phyloP scores from a whole-genome alignment of 2,113 vertebrate species.

The Pachypanchax playfairii region DNA sequence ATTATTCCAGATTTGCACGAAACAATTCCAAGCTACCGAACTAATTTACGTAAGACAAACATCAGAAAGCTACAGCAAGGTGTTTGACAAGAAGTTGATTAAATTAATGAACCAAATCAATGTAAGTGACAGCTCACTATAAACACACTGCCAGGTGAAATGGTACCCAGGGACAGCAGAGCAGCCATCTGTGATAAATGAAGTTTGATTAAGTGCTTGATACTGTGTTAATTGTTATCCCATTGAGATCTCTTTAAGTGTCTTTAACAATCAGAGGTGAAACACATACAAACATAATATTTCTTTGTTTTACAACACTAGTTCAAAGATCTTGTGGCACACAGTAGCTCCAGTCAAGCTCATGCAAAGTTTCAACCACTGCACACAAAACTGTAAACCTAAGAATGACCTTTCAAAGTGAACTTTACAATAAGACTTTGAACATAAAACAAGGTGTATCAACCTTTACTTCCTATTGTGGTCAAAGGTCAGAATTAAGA shows the following conservation, averaged over 20 bases:
- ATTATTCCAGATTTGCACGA: background rate
- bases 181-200: constrained; percentile 57
- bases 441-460: constrained; percentile 46
- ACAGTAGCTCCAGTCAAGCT: constrained; percentile 1
- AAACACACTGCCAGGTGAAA: constrained; percentile 45
- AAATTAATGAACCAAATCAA: constrained; percentile 32
- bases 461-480: constrained; percentile 44
- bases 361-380: constrained; percentile 6
- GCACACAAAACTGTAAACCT: constrained; percentile 22
- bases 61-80: constrained; percentile 7
- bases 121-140: constrained; percentile 42
- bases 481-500: constrained; percentile 43
- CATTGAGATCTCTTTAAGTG: constrained; percentile 61
- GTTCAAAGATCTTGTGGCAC: constrained; percentile 17
- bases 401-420: constrained; percentile 17
- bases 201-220: constrained; percentile 52
- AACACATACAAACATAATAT: constrained; percentile 44
- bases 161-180: constrained; percentile 46
- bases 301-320: constrained; percentile 13
- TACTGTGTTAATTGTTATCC: constrained; percentile 56
- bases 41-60: constrained; percentile 11
- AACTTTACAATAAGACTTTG: constrained; percentile 35
- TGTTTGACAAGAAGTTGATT: constrained; percentile 45
- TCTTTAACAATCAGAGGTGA: constrained; percentile 51
- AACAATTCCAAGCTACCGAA: background rate